A percentile compares a stretch with the other conserved stretches of the same genome.
phyloP scores from a whole-genome alignment of 2,888 invertebrate species.

The Sminthurinus aureus region DNA sequence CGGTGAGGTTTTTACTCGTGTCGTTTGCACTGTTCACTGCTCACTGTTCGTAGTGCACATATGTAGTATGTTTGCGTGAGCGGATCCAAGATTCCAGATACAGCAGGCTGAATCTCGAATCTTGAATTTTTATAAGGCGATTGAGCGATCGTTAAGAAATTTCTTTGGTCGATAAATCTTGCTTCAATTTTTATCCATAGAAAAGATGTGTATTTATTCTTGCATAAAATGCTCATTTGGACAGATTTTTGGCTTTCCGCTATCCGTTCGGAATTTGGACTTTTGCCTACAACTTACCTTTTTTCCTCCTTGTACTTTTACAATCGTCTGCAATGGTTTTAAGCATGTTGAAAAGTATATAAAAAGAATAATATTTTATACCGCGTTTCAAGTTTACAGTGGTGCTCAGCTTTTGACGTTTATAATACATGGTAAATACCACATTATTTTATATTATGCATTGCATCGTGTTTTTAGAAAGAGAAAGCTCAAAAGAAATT shows the following conservation, averaged over 20 bases:
- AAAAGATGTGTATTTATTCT: neutral
- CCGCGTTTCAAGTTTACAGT: too few relatives aligned
- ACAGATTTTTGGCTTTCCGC: neutral
- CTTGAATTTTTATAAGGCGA: constrained; percentile 37
- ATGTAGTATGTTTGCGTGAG: neutral
- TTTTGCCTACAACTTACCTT: too few relatives aligned
- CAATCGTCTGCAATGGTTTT: too few relatives aligned
- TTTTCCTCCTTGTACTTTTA: too few relatives aligned
- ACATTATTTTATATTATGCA: too few relatives aligned
- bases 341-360: too few relatives aligned
- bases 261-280: neutral
- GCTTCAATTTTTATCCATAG: constrained; percentile 19
- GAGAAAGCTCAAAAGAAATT: neutral
- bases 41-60: neutral
- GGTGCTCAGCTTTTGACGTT: too few relatives aligned
- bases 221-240: constrained; percentile 50
- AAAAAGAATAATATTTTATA: too few relatives aligned
- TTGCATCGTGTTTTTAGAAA: neutral
- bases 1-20: too few relatives aligned
- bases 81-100: neutral
- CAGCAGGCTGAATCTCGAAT: constrained; percentile 17
- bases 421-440: too few relatives aligned
- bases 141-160: constrained; percentile 50
- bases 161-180: constrained; percentile 45
- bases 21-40: too few relatives aligned